Evolutionary conservation across 35 echinoderm and acorn worm genomes (phyloP), one percentile per base, ranked within the genome.

Genomic region (Stichopus chloronotus): DNA sequence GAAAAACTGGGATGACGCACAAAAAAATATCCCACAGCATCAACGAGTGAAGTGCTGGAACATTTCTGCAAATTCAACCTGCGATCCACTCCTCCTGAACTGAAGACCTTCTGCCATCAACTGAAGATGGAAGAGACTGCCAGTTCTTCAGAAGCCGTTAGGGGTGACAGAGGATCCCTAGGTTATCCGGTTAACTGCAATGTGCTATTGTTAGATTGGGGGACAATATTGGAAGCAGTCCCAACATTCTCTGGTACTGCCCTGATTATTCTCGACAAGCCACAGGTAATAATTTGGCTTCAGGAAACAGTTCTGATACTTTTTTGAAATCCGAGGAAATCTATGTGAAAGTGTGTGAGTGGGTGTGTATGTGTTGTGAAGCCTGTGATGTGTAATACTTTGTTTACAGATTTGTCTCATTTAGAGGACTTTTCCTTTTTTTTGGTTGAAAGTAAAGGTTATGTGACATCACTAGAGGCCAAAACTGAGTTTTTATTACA

Each of bases 1-100:
- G n/a, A 85, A 85, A n/a, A 58, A n/a, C 55, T 85, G 82, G 82
- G 82, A 85, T 53, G 82, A 85, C 2, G 55, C 82, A 20, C 10
- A 6, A 9, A 30, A 17, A 30, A 58, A 11, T 85, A 85, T 21
- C 82, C 82, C 9, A 58, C 7, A 12, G 82, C 82, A 85, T 57
- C 82, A 5, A 85, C 82, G 9, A 85, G 82, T 20, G 82, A 85
- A 53, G 82, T 58, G 10, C 55, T 85, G 55, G 82, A 85, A 53
- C 82, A 85, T 57, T 85, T 85, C 19, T 85, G 82, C 22, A 85
- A 58, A 21, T 85, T 58, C 12, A 85, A 58, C 17, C 56, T 85
- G 52, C 55, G 82, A 7, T 58, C 82, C 3, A 85, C 82, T 20
- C 55, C 82, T 85, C 82, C 20, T 59, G 82, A 85, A 58, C 55